A percentile compares a stretch with the other conserved stretches of the same genome.
These are phyloP conservation scores for Oncorhynchus nerka DNA, from an alignment of 2,113 vertebrate species.

Conservation along the genomic window DNA sequence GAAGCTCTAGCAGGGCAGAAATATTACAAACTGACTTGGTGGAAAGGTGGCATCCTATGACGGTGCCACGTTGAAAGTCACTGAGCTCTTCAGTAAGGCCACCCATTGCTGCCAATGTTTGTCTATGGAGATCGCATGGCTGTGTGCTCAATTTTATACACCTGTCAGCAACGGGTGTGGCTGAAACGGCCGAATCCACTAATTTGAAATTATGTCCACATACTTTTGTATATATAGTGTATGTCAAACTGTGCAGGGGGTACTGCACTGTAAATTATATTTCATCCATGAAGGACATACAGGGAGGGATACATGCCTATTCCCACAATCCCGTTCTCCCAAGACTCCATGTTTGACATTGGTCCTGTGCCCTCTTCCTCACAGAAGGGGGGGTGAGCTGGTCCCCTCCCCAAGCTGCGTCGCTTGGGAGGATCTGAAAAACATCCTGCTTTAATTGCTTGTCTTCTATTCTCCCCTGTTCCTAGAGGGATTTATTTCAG, in stretches of 20 bases:
- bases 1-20: too few relatives aligned
- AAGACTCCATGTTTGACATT: slow-evolving; percentile 61
- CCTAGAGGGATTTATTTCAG: slow-evolving; percentile 64
- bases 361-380: slow-evolving; percentile 49
- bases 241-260: background rate
- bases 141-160: too few relatives aligned
- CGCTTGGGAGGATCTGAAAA: slow-evolving; percentile 28
- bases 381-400: background rate
- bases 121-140: too few relatives aligned
- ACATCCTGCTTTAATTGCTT: slow-evolving; percentile 58
- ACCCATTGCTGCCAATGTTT: too few relatives aligned
- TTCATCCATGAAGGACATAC: background rate
- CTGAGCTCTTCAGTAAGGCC: too few relatives aligned
- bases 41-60: too few relatives aligned
- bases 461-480: slow-evolving; percentile 51
- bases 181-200: too few relatives aligned
- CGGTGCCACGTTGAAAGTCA: too few relatives aligned
- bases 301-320: slow-evolving; percentile 48
- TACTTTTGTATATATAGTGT: too few relatives aligned
- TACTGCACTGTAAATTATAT: background rate
- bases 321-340: slow-evolving; percentile 51
- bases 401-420: slow-evolving; percentile 40
- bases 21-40: too few relatives aligned
- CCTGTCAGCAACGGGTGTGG: too few relatives aligned
- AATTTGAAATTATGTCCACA: too few relatives aligned